Percentiles rank a stretch among this genome's conserved stretches.
Conservation (phyloP, 2,888 invertebrate species). For the Melangyna quadrimaculata region DNA sequence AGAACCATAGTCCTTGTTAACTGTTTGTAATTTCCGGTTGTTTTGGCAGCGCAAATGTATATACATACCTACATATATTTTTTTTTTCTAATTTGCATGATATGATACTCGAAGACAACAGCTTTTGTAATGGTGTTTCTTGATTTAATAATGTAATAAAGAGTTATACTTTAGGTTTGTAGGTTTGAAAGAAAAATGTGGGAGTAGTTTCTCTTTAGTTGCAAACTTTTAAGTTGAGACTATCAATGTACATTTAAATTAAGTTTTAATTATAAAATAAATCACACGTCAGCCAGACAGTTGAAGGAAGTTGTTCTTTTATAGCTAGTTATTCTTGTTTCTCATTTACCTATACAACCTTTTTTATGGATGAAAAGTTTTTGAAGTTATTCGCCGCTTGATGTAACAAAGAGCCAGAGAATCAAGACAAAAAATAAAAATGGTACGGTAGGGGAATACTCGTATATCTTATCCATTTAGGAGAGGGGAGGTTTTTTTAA, state of each 20-base stretch:
- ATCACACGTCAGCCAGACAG: no score
- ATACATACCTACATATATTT: not conserved
- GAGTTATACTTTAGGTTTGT: not conserved
- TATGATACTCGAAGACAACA: not conserved
- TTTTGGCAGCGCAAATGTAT: constrained; percentile 4
- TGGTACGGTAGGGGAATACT: no score
- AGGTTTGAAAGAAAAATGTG: not conserved
- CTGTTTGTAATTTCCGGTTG: constrained; percentile 14
- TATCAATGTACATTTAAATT: not conserved
- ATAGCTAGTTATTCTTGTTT: no score
- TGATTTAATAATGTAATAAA: not conserved
- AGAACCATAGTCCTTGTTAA: constrained; percentile 4
- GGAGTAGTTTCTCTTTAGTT: not conserved
- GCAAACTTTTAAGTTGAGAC: not conserved
- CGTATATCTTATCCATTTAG: no score
- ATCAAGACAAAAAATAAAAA: no score
- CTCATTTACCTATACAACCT: no score
- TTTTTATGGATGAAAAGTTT: no score
- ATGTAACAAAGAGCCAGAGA: no score
- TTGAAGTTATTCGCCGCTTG: no score
- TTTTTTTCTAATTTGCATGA: not conserved
- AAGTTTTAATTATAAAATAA: not conserved
- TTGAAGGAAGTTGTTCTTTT: no score
- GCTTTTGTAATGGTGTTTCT: not conserved
- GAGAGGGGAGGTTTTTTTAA: no score